These are phyloP conservation scores for Zapus hudsonius DNA, from an alignment of 2,113 vertebrate genomes.

Conservation along the genomic window DNA sequence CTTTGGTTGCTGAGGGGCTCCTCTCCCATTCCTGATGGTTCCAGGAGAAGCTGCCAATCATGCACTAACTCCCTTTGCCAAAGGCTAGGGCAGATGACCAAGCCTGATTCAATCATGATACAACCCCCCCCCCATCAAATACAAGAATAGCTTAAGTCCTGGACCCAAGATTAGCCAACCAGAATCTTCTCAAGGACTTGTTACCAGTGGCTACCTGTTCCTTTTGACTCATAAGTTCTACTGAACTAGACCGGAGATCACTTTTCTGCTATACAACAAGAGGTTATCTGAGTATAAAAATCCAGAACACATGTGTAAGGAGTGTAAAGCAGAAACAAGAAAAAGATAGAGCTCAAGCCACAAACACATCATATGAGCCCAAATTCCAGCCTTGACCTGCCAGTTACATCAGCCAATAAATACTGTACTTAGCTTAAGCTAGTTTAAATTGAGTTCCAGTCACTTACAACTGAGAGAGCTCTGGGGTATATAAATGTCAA, in stretches of 20 bases:
- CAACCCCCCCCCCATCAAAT: not conserved
- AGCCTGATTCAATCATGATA: not conserved
- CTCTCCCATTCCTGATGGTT: not conserved
- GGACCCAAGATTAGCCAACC: not conserved
- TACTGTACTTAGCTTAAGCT: slow-evolving; percentile 59
- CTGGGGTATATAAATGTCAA: slow-evolving; percentile 68
- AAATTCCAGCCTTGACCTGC: slow-evolving; percentile 37
- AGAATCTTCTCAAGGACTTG: not conserved
- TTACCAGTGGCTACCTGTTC: not conserved
- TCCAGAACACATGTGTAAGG: not conserved
- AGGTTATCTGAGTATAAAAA: not conserved
- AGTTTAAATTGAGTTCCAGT: slow-evolving; percentile 68
- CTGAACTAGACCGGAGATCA: not conserved
- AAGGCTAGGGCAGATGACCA: not conserved
- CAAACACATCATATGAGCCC: not conserved
- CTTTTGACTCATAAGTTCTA: not conserved
- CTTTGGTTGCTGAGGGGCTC: not conserved
- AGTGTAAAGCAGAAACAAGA: slow-evolving; percentile 21
- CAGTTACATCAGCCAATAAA: slow-evolving; percentile 47
- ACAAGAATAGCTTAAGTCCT: not conserved
- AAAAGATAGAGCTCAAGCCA: not conserved
- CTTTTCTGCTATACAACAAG: not conserved
- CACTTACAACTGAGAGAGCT: slow-evolving; percentile 56
- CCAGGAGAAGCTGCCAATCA: not conserved
- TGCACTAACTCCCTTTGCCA: not conserved